Base-by-base conservation (phyloP, 2,113 vertebrate genomes). In the Falcunculus frontatus region DNA sequence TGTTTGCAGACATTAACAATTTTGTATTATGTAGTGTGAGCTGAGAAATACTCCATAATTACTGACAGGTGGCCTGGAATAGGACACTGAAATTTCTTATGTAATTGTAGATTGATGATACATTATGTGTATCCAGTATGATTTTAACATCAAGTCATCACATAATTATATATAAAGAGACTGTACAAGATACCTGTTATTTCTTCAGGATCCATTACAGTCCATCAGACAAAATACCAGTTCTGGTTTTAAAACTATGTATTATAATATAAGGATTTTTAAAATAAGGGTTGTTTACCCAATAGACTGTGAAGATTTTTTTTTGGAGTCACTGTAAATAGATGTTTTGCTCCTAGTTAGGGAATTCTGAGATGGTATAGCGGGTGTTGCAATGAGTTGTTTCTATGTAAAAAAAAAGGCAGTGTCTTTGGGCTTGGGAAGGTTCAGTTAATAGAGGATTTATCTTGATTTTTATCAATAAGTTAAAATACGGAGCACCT, bases 111-210 rank as follows among this genome's bases (percentile, higher is more conserved):
- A 76, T 67, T 60, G 73, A 33, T 79, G 67, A 67, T 84, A 33
- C 55, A 88, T 86, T 72, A 16, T 62, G 25, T 82, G 63, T 65
- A 88, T 89, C 46, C 63, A 32, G 62, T 90, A 80, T 91, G 57
- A 91, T 85, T 96, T 94, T 90, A 74, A 52, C 49, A 79, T 79
- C 70, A 64, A 81, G 64, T 76, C 62, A 78, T 78, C 53, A 33
- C 50, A 62, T 93, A 94, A 96, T 93, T 95, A 89, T 49, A 84
- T 22, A 49, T 83, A 73, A 79, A 91, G 49, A 68, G 41, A 62
- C 30, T 93, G 82, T 39, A 42, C 14, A 67, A 89, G 65, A 73
- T 94, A 76, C 46, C 46, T 93, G 46, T 76, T 90, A 92, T 94
- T 95, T 96, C 33, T 90, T 55, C 49, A 79, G 74, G 57, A 69